These are phyloP conservation scores for Fistularia tabacaria DNA, from an alignment of 2,797 vertebrate species.

Conservation along the genomic window DNA sequence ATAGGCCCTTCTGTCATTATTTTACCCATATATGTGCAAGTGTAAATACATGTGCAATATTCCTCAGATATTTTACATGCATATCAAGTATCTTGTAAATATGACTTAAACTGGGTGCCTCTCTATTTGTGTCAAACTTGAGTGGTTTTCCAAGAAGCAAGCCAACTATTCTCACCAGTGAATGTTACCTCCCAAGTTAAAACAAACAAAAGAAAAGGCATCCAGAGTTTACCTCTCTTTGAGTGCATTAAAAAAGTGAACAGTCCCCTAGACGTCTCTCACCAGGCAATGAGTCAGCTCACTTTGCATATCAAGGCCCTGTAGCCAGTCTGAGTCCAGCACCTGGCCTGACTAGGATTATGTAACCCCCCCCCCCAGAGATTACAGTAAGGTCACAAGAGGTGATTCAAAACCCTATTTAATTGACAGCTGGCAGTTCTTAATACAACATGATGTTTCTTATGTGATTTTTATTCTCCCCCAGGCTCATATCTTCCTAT, in stretches of 20 bases:
- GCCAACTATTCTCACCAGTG: constrained; percentile 19
- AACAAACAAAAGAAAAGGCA: constrained; percentile 26
- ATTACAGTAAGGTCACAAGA: constrained; percentile 26
- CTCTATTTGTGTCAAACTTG: too few species aligned
- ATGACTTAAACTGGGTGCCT: too few species aligned
- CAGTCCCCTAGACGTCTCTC: constrained; percentile 33
- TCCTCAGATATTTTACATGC: neutral
- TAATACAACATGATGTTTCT: too few species aligned
- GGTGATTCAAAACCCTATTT: constrained; percentile 47
- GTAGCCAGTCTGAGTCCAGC: constrained; percentile 36
- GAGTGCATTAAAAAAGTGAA: constrained; percentile 8
- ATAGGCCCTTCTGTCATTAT: constrained; percentile 10
- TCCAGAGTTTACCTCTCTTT: constrained; percentile 18
- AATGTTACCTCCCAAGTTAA: constrained; percentile 15
- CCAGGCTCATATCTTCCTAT: too few species aligned
- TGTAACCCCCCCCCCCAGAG: constrained; percentile 3
- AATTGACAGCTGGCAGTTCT: too few species aligned
- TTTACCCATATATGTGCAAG: constrained; percentile 6
- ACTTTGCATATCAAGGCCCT: constrained; percentile 59
- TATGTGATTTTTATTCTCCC: too few species aligned
- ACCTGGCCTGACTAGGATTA: constrained; percentile 49
- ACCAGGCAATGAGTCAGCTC: constrained; percentile 54
- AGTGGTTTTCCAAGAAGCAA: neutral
- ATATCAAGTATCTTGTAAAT: neutral
- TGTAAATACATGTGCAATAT: neutral